Percentiles rank a stretch among this genome's conserved stretches.
Evolutionary conservation across 2,113 vertebrate species (phyloP).

Genomic region (Colaptes auratus): DNA sequence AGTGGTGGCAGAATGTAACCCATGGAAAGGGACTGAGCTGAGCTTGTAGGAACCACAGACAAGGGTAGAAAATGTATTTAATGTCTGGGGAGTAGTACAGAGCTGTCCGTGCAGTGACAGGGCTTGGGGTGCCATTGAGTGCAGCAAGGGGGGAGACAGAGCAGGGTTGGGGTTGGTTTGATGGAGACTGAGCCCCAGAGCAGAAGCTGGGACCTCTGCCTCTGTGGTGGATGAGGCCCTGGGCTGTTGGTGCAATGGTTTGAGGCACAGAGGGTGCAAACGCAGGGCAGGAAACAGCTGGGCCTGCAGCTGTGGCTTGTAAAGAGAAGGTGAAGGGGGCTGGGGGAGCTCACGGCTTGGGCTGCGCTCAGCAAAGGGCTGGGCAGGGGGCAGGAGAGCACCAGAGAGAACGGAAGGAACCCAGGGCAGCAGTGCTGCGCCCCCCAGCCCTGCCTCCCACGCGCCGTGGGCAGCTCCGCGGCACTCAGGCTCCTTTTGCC

Average conservation of each 20-base stretch:
- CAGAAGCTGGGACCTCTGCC: fast-evolving
- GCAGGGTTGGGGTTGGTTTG: fast-evolving
- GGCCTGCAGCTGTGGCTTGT: neutral
- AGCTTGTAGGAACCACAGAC: neutral
- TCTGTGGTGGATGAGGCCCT: fast-evolving
- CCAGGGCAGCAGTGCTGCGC: fast-evolving
- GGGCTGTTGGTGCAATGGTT: fast-evolving
- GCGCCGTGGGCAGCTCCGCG: neutral
- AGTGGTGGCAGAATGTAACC: fast-evolving
- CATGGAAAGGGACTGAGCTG: fast-evolving
- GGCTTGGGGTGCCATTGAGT: neutral
- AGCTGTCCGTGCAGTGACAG: fast-evolving
- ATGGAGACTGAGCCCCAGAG: neutral
- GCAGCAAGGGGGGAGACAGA: no score
- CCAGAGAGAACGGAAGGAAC: no score
- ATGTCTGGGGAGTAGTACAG: fast-evolving
- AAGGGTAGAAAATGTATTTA: neutral
- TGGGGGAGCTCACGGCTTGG: no score
- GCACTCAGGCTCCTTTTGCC: fast-evolving
- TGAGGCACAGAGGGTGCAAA: neutral
- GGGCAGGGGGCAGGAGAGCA: no score
- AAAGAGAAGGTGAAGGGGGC: no score
- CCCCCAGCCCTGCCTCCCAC: neutral
- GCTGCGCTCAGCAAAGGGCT: no score
- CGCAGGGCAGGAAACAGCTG: fast-evolving